Percentiles rank a stretch among this genome's conserved stretches.
phyloP scores from a whole-genome alignment of 2,888 invertebrate species.

The Dolichomitus sp. region DNA sequence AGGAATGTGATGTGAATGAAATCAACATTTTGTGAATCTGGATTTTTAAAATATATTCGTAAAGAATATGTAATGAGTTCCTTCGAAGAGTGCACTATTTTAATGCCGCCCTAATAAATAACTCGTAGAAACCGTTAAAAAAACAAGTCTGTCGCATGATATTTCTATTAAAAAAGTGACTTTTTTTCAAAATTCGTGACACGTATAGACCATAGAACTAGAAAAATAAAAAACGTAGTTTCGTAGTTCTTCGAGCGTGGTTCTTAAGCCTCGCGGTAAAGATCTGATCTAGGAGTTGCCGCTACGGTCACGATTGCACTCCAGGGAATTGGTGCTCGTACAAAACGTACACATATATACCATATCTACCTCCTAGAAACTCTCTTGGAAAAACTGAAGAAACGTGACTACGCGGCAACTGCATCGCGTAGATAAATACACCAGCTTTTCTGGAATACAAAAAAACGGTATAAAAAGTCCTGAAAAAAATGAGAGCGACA shows the following conservation, averaged over 20 bases:
- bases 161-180: conserved; percentile 1
- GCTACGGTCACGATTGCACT: conserved; percentile 47
- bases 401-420: conserved; percentile 65
- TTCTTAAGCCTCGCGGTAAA: conserved; percentile 23
- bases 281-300: conserved; percentile 52
- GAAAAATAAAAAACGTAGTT: conserved; percentile 50
- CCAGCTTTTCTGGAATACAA: conserved; percentile 43
- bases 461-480: conserved; percentile 7
- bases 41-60: background rate
- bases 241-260: conserved; percentile 43
- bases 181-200: conserved; percentile 39
- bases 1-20: too few species aligned
- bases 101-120: background rate
- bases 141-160: conserved; percentile 5
- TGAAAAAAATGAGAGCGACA: conserved; percentile 22
- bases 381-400: conserved; percentile 50
- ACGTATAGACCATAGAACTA: conserved; percentile 45
- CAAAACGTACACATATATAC: conserved; percentile 12
- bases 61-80: conserved; percentile 2
- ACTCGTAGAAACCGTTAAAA: background rate
- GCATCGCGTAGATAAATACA: conserved; percentile 51
- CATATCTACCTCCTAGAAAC: conserved; percentile 18
- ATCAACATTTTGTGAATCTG: too few species aligned
- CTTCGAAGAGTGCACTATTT: background rate
- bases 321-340: conserved; percentile 20